Base-by-base conservation (phyloP, 1,140 invertebrate genomes). In the Aphelinus certus region DNA sequence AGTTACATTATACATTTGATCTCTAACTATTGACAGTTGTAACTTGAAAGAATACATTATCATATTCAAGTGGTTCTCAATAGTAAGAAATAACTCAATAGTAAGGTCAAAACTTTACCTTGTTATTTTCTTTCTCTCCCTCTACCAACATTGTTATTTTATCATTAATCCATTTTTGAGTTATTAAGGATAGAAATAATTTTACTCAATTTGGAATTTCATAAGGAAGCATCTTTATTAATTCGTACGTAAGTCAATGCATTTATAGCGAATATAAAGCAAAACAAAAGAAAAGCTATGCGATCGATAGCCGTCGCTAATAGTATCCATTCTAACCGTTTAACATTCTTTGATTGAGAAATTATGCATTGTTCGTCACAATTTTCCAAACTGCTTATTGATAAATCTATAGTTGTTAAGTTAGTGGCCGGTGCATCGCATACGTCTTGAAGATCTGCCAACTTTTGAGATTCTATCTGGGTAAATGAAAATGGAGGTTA, bases 291-390 rank as follows among this genome's bases (percentile, higher is more conserved):
- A 75, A 92, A 92, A 2, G 85, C 85, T 42, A 92, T 80, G 72
- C 92, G 88, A 85, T 93, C 92, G 55, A 93, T 83, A 3, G 90
- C 89, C 4, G 88, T 89, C 4, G 91, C 92, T 63, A 92, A 77
- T 9, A 91, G 78, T 62, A 91, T 85, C 91, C 92, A 93, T 77
- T 92, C 91, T 45, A 90, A 82, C 79, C 90, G 88, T n/a, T 85
- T 77, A 0, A 84, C 81, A 47, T 84, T 85, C 42, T 83, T 82
- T n/a, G 83, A 74, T 10, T 82, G 77, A 5, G 73, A 77, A 71
- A 88, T 85, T 43, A 88, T 86, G 51, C 84, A 82, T 53, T 81
- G 69, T 80, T 86, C 81, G 74, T 83, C 78, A 64, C 82, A 68
- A 76, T 88, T 77, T 77, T 86, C 70, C 67, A 75, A 77, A 58